These are phyloP conservation scores for Ochropleura leucogaster DNA, from an alignment of 2,888 invertebrate genomes.

Conservation along the genomic window DNA sequence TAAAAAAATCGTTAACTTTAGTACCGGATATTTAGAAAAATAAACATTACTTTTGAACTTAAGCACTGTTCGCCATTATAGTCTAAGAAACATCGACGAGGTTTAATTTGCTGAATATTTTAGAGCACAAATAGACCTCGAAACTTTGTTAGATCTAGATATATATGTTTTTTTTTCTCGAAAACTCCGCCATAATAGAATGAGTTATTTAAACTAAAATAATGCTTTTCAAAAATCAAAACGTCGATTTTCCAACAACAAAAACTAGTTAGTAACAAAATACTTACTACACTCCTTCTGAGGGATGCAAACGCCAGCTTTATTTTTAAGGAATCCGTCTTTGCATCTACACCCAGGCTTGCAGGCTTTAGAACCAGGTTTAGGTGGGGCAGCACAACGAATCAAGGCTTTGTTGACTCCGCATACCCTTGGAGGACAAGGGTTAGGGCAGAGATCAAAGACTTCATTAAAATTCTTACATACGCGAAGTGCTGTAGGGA, in stretches of 20 bases:
- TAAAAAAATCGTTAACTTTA: too few species aligned
- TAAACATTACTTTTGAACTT: too few species aligned
- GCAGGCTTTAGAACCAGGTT: slow-evolving; percentile 52
- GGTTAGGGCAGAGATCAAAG: slow-evolving; percentile 64
- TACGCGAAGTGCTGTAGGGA: slow-evolving; percentile 18
- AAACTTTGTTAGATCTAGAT: too few species aligned
- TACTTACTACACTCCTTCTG: slow-evolving; percentile 68
- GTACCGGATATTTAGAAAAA: too few species aligned
- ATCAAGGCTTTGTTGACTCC: slow-evolving; percentile 57
- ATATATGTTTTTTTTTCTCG: too few species aligned
- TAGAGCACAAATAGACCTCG: too few species aligned
- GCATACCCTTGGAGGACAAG: slow-evolving; percentile 67
- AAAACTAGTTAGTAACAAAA: not conserved
- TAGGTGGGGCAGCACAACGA: slow-evolving; percentile 53
- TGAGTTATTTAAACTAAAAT: too few species aligned
- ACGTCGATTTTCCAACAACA: too few species aligned
- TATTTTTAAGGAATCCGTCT: slow-evolving; percentile 63
- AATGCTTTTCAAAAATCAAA: not conserved
- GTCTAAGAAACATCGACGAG: too few species aligned
- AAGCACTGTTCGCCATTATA: too few species aligned
- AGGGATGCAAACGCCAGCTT: slow-evolving; percentile 65
- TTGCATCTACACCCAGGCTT: slow-evolving; percentile 66
- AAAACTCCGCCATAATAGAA: too few species aligned
- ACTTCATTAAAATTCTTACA: slow-evolving; percentile 66
- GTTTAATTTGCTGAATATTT: too few species aligned